Percentiles rank a stretch among this genome's conserved stretches.
These are phyloP conservation scores for Felis chaus DNA, from an alignment of 2,113 vertebrate genomes.

Conservation along the genomic window DNA sequence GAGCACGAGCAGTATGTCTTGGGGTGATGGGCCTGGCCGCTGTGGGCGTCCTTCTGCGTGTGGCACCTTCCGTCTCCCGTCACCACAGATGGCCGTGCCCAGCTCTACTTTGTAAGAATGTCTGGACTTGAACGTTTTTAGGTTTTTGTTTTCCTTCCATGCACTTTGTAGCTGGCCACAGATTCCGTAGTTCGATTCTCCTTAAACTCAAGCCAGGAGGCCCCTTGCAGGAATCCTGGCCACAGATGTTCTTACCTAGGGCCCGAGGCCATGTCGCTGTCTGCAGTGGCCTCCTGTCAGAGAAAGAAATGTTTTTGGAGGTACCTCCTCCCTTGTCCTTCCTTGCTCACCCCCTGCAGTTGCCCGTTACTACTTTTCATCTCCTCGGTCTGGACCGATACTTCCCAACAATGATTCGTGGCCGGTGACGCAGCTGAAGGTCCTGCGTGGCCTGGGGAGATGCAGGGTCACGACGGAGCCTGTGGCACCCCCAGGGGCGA, in stretches of 20 bases:
- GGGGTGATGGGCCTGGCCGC: neutral
- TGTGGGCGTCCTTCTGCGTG: neutral
- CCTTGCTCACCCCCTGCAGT: neutral
- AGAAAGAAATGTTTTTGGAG: neutral
- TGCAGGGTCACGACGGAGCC: neutral
- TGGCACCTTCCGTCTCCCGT: neutral
- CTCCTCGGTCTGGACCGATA: neutral
- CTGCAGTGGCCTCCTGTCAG: neutral
- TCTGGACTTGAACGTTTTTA: neutral
- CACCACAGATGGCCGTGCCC: neutral
- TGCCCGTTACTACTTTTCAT: neutral
- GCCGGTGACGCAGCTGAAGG: neutral
- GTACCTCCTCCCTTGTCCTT: neutral
- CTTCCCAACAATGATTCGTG: neutral
- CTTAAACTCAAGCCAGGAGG: neutral
- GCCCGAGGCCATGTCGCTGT: neutral
- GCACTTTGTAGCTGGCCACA: neutral
- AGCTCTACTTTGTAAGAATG: neutral
- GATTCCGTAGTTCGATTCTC: neutral
- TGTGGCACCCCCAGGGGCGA: fast-evolving
- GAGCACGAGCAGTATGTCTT: fast-evolving
- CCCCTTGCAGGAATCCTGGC: neutral
- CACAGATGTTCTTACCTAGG: neutral
- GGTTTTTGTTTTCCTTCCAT: neutral
- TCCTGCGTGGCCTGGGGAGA: neutral